These are phyloP conservation scores for Tringa solitaria DNA, from an alignment of 2,113 vertebrate genomes.

Conservation along the genomic window DNA sequence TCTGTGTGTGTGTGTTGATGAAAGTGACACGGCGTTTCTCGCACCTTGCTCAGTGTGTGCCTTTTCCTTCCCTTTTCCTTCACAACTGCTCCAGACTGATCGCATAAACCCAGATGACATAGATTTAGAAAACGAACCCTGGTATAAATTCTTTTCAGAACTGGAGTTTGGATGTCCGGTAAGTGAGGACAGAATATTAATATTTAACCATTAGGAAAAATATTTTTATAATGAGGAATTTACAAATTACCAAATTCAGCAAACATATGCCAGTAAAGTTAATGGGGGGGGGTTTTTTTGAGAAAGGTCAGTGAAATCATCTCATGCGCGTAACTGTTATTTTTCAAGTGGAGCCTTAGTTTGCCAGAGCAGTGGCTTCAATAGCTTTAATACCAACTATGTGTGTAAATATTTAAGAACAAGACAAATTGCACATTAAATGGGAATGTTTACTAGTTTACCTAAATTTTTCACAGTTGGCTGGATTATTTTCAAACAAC, in stretches of 20 bases:
- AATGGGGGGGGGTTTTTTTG: background rate
- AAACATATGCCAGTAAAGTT: background rate
- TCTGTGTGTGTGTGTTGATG: slow-evolving; percentile 32
- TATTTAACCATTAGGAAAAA: slow-evolving; percentile 57
- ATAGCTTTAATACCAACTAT: background rate
- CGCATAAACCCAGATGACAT: slow-evolving; percentile 92
- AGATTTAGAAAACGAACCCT: slow-evolving; percentile 99
- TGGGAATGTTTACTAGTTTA: background rate
- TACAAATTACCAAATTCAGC: background rate
- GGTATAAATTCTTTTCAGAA: slow-evolving; percentile 99
- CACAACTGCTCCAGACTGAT: slow-evolving; percentile 88
- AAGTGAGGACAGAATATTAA: slow-evolving; percentile 86
- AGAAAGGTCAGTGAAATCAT: background rate
- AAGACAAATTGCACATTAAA: background rate
- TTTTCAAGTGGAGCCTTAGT: background rate
- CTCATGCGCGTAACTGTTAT: background rate
- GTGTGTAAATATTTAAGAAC: background rate
- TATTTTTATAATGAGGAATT: slow-evolving; percentile 16
- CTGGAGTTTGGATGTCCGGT: slow-evolving; percentile 99
- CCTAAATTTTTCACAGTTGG: background rate
- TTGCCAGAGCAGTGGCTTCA: background rate
- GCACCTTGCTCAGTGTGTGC: slow-evolving; percentile 76
- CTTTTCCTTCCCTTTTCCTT: slow-evolving; percentile 81
- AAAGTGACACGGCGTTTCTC: slow-evolving; percentile 58
- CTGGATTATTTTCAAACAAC: background rate